A percentile compares a stretch with the other conserved stretches of the same genome.
phyloP scores from a whole-genome alignment of 2,113 vertebrate genomes.

The Gobius niger region DNA sequence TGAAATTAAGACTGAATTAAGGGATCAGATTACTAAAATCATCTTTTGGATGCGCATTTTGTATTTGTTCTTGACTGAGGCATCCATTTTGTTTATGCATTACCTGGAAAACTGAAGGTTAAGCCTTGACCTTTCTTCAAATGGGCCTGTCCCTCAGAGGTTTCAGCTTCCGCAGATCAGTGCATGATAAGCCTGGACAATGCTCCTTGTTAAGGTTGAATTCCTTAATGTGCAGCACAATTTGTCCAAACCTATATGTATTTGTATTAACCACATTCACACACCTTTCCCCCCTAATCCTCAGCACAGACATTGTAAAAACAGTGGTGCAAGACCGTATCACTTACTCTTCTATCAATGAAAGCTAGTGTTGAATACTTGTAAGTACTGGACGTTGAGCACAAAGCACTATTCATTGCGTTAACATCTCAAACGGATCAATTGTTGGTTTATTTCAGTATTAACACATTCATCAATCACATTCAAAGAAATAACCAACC shows the following conservation, averaged over 20 bases:
- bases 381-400: constrained; percentile 31
- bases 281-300: not conserved
- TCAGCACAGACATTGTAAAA: constrained; percentile 5
- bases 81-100: constrained; percentile 1
- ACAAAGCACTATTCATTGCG: constrained; percentile 67
- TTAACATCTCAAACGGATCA: constrained; percentile 53
- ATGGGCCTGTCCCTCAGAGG: constrained; percentile 37
- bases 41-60: too few species aligned
- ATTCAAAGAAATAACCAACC: constrained; percentile 10
- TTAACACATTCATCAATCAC: constrained; percentile 2
- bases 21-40: too few species aligned
- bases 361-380: constrained; percentile 39
- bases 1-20: too few species aligned
- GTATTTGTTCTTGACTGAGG: not conserved
- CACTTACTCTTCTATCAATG: constrained; percentile 29
- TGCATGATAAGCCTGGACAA: constrained; percentile 51
- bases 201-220: constrained; percentile 14
- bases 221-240: constrained; percentile 13
- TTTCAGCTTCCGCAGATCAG: constrained; percentile 57
- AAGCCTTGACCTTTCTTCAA: constrained; percentile 52
- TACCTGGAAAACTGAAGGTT: constrained; percentile 30
- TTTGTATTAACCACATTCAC: not conserved
- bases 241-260: not conserved
- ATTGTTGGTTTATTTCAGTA: constrained; percentile 10
- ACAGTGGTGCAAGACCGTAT: constrained; percentile 1